Percentiles rank a stretch among this genome's conserved stretches.
These are phyloP conservation scores for Maccullochella peelii DNA, from an alignment of 2,113 vertebrate genomes.

Conservation along the genomic window DNA sequence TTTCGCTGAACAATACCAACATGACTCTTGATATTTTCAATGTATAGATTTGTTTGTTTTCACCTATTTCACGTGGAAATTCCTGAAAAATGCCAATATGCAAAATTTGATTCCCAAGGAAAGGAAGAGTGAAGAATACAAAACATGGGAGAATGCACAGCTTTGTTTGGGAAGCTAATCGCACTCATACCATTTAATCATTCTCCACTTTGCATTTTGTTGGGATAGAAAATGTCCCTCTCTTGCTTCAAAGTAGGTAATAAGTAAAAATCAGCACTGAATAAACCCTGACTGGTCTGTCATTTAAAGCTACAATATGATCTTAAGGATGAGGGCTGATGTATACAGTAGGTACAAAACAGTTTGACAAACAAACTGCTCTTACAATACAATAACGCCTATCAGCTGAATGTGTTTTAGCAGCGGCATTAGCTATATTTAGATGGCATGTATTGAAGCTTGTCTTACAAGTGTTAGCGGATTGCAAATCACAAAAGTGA, in stretches of 20 bases:
- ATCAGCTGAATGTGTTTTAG: slow-evolving; percentile 38
- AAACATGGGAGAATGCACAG: background rate
- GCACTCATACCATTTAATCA: background rate
- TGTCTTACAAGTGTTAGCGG: slow-evolving; percentile 63
- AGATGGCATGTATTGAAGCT: slow-evolving; percentile 57
- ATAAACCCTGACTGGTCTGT: background rate
- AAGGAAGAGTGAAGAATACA: background rate
- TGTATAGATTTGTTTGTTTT: background rate
- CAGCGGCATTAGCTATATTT: slow-evolving; percentile 61
- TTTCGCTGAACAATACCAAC: background rate
- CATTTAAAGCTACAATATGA: slow-evolving; percentile 14
- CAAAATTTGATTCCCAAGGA: background rate
- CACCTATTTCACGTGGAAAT: background rate
- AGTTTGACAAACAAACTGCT: slow-evolving; percentile 36
- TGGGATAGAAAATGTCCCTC: slow-evolving; percentile 1
- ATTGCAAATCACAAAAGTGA: slow-evolving; percentile 52
- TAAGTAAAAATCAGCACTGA: background rate
- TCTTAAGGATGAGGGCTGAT: slow-evolving; percentile 7
- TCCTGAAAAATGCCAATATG: background rate
- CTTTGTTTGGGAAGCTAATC: slow-evolving; percentile 7
- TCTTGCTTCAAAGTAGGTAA: background rate
- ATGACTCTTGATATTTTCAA: slow-evolving; percentile 20
- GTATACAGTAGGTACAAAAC: background rate
- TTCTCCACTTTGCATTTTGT: background rate
- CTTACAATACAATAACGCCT: slow-evolving; percentile 18